Base-by-base conservation (phyloP, 2,113 vertebrate genomes). In the Cricetomys ansorgei region DNA sequence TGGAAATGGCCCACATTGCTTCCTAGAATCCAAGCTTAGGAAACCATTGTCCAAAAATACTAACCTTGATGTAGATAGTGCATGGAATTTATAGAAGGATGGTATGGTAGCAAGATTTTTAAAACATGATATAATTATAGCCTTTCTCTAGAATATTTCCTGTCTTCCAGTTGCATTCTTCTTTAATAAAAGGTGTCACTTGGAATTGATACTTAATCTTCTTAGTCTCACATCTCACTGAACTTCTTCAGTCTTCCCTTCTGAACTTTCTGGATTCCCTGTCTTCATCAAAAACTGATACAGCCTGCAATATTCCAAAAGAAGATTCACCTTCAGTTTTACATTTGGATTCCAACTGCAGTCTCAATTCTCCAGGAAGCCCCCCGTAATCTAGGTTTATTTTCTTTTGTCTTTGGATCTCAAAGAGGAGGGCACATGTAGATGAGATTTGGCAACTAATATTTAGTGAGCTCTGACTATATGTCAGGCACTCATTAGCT, bases 401-500 rank as follows among this genome's bases (percentile, higher is more conserved):
- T 70, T 91, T 62, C 17, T 27, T 79, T 96, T 57, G 43, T 69
- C 73, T 91, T 62, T 77, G 9, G 15, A 84, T 55, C 5, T 37
- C 64, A 73, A 92, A 91, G n/a, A 64, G 27, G 48, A 90, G 55
- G 43, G 10, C 21, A 75, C 19, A 59, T 7, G 21, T 53, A 25
- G 48, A 62, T 73, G 53, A 65, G 31, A 73, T 7, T 59, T 96
- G 88, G 43, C 87, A 95, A 77, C 50, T 84, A 64, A 83, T 72
- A 77, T 88, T 93, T 92, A 94, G 10, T 45, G 29, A 77, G 43
- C 77, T 85, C 45, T 43, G 43, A 79, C n/a, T 81, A 16, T 10
- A 70, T 83, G 84, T 92, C 72, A 96, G 89, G 45, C 9, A 25
- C 23, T 96, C 67, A 94, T 94, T 79, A 93, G 21, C 48, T 75